A percentile compares a stretch with the other conserved stretches of the same genome.
phyloP scores from a whole-genome alignment of 2,797 vertebrate genomes.

The Sebastes taczanowskii region DNA sequence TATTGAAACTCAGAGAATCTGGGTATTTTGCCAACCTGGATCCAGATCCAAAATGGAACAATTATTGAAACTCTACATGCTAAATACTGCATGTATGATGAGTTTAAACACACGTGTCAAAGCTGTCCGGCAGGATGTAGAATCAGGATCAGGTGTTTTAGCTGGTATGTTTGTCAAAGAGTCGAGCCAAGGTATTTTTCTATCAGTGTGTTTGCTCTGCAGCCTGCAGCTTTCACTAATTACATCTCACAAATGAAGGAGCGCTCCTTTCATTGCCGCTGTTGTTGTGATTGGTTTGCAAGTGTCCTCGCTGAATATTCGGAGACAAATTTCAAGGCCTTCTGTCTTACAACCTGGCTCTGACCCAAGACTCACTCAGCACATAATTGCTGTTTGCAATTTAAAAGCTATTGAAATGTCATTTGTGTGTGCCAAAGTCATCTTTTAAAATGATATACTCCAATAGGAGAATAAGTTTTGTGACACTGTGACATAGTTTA shows the following conservation, averaged over 20 bases:
- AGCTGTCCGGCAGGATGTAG: not conserved
- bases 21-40: too few species aligned
- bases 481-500: not conserved
- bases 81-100: not conserved
- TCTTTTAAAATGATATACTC: not conserved
- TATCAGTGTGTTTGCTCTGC: not conserved
- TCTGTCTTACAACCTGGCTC: not conserved
- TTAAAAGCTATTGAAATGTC: not conserved
- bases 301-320: not conserved
- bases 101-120: not conserved
- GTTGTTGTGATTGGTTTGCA: not conserved
- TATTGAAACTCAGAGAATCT: not conserved
- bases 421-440: not conserved
- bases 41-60: not conserved
- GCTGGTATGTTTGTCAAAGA: not conserved
- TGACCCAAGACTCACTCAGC: not conserved
- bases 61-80: accelerated
- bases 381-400: not conserved
- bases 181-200: not conserved
- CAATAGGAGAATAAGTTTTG: not conserved
- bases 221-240: not conserved
- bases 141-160: not conserved
- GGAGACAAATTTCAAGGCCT: not conserved
- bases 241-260: not conserved
- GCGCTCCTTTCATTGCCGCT: not conserved